Evolutionary conservation across 2,888 invertebrate species (phyloP).

Genomic region (Diachrysia chrysitis): DNA sequence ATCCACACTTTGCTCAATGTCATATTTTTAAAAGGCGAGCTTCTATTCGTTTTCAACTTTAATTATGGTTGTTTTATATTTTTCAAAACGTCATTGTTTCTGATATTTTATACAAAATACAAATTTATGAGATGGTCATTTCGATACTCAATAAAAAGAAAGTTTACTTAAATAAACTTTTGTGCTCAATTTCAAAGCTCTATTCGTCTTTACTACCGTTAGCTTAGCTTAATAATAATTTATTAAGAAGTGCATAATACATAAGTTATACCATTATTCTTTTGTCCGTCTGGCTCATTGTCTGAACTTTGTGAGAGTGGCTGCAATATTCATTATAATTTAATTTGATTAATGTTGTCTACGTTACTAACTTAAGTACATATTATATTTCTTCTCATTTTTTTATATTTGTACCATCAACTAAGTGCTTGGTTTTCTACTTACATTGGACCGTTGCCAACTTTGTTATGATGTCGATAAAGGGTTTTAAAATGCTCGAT

Average conservation of each 20-base stretch:
- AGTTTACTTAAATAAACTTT: constrained; percentile 55
- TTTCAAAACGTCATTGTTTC: background rate
- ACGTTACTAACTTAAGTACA: constrained; percentile 8
- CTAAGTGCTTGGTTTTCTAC: constrained; percentile 54
- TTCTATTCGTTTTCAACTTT: background rate
- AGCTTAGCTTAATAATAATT: constrained; percentile 68
- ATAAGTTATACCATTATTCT: constrained; percentile 50
- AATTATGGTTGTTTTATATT: background rate
- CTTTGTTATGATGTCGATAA: constrained; percentile 53
- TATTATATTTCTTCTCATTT: constrained; percentile 25
- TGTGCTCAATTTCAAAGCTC: constrained; percentile 56
- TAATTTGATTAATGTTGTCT: constrained; percentile 31
- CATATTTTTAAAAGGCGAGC: constrained; percentile 39
- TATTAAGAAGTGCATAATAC: constrained; percentile 59
- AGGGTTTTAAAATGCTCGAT: constrained; percentile 39
- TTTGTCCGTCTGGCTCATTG: constrained; percentile 50
- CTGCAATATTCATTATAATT: constrained; percentile 43
- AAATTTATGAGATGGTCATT: background rate
- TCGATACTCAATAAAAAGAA: background rate
- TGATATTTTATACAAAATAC: background rate
- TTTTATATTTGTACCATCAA: constrained; percentile 45
- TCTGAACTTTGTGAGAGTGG: constrained; percentile 46
- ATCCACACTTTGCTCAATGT: constrained; percentile 41
- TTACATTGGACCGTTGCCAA: constrained; percentile 71
- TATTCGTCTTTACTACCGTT: constrained; percentile 61